Conservation (phyloP, 2,113 vertebrate genomes). For the Silurus glanis region DNA sequence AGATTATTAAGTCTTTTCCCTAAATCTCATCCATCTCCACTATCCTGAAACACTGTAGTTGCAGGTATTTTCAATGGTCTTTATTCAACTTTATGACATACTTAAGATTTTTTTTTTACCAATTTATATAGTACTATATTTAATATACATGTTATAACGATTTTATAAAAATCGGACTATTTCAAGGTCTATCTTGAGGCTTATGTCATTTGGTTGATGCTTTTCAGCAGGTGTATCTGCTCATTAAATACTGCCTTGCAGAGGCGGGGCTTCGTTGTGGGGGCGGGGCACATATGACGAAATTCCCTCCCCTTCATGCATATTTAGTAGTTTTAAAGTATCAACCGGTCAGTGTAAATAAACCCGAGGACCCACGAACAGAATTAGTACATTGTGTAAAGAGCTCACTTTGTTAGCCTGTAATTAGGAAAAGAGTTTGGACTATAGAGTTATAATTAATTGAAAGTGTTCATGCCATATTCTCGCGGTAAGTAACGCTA, state of each 20-base stretch:
- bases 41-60: background rate
- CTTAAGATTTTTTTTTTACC: no score
- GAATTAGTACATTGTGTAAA: background rate
- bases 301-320: background rate
- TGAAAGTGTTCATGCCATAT: background rate
- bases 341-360: slow-evolving; percentile 36
- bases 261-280: background rate
- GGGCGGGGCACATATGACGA: background rate
- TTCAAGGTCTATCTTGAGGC: background rate
- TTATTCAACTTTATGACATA: no score
- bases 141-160: no score
- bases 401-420: background rate
- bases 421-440: background rate
- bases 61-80: no score
- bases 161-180: background rate
- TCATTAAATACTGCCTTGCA: background rate
- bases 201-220: slow-evolving; percentile 1
- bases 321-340: slow-evolving; percentile 6
- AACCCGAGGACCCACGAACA: background rate
- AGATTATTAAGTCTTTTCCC: background rate
- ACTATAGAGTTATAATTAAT: background rate
- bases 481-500: slow-evolving; percentile 22
- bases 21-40: background rate
- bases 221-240: slow-evolving; percentile 4
- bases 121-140: no score